Percentiles rank a stretch among this genome's conserved stretches.
These are phyloP conservation scores for Regulus satrapa DNA, from an alignment of 2,113 vertebrate species.

Conservation along the genomic window DNA sequence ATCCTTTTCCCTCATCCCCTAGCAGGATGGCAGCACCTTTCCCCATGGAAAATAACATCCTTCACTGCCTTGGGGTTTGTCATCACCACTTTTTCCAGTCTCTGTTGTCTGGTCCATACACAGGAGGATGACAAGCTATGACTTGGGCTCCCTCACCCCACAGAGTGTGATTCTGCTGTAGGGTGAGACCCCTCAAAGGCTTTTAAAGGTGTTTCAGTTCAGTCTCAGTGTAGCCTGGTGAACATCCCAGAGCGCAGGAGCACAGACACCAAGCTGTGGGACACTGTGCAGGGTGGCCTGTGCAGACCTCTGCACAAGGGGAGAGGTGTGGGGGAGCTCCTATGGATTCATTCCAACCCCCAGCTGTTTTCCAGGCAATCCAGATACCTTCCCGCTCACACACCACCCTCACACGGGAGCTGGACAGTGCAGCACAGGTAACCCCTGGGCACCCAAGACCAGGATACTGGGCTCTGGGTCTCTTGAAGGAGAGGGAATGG, in stretches of 20 bases:
- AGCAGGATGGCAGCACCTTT: background rate
- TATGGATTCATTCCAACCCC: background rate
- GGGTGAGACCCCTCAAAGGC: background rate
- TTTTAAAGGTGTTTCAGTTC: background rate
- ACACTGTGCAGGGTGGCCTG: background rate
- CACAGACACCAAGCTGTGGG: background rate
- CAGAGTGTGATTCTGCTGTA: background rate
- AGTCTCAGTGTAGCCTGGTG: background rate
- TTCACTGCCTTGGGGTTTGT: background rate
- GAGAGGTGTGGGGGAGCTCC: background rate
- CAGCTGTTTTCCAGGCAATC: background rate
- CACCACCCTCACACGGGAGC: background rate
- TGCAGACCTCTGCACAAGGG: background rate
- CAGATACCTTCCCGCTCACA: background rate
- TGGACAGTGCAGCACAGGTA: background rate
- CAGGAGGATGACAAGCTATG: background rate
- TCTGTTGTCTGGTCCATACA: background rate
- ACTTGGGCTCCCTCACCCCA: background rate
- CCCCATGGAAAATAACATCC: accelerated
- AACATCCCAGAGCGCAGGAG: accelerated
- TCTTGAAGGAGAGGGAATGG: background rate
- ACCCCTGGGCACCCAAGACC: background rate
- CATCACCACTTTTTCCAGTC: background rate
- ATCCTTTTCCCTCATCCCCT: background rate
- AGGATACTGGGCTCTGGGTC: background rate